Conservation (phyloP, 2,888 invertebrate species). For the Phyto melanocephala region DNA sequence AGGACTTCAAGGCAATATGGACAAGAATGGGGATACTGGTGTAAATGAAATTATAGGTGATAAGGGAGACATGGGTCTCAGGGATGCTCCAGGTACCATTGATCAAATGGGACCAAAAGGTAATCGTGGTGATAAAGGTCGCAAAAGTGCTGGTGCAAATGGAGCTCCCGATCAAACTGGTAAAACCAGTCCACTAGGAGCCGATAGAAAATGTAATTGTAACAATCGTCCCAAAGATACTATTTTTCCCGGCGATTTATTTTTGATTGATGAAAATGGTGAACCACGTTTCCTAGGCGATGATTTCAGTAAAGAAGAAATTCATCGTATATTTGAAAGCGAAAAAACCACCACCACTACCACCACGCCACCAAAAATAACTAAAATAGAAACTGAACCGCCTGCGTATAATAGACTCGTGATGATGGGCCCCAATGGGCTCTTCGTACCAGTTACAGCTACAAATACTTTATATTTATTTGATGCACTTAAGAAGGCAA, state of each 20-base stretch:
- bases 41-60: background rate
- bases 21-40: background rate
- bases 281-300: slow-evolving; percentile 14
- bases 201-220: background rate
- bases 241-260: slow-evolving; percentile 5
- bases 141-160: background rate
- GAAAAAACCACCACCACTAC: background rate
- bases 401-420: background rate
- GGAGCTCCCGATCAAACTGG: background rate
- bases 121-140: too few relatives aligned
- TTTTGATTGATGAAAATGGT: slow-evolving; percentile 15
- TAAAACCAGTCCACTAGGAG: background rate
- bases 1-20: background rate
- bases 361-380: background rate
- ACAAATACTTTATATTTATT: slow-evolving; percentile 1
- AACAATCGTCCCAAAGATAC: background rate
- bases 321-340: background rate
- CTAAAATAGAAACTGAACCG: background rate
- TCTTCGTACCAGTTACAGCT: slow-evolving; percentile 8
- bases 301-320: background rate
- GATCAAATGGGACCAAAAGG: background rate
- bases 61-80: background rate
- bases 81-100: background rate
- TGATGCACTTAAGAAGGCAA: background rate
- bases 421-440: slow-evolving; percentile 7